Conservation (phyloP, 2,113 vertebrate species). For the human region DNA sequence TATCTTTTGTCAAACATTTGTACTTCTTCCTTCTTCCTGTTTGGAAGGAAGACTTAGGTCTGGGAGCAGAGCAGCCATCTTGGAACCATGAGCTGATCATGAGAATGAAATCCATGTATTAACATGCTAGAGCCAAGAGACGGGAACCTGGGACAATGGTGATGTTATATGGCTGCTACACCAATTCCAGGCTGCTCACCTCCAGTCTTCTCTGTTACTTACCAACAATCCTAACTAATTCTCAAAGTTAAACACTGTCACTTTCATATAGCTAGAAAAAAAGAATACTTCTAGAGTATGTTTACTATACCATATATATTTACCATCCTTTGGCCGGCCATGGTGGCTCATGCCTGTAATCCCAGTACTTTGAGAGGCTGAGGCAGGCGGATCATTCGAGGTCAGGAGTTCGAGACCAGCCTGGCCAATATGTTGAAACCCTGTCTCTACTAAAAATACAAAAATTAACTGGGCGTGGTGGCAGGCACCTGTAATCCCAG, state of each 20-base stretch:
- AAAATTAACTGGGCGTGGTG: no score
- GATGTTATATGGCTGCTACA: background rate
- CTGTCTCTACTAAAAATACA: no score
- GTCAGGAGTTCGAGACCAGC: no score
- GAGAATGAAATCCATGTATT: background rate
- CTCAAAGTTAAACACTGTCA: background rate
- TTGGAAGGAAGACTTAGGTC: background rate
- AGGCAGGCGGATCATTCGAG: no score
- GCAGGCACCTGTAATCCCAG: no score
- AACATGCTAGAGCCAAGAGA: background rate
- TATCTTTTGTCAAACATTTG: background rate
- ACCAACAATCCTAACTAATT: background rate
- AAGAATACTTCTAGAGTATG: background rate
- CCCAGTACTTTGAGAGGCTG: no score
- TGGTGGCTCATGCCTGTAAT: no score
- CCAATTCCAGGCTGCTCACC: background rate
- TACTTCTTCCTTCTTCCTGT: background rate
- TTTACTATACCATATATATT: background rate
- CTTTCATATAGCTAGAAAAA: background rate
- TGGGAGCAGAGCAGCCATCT: background rate
- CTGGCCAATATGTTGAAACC: no score
- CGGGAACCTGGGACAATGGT: background rate
- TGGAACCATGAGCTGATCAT: background rate
- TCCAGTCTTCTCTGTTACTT: background rate
- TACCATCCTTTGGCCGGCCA: no score